These are phyloP conservation scores for Hybos culiciformis DNA, from an alignment of 2,888 invertebrate genomes.

Conservation along the genomic window DNA sequence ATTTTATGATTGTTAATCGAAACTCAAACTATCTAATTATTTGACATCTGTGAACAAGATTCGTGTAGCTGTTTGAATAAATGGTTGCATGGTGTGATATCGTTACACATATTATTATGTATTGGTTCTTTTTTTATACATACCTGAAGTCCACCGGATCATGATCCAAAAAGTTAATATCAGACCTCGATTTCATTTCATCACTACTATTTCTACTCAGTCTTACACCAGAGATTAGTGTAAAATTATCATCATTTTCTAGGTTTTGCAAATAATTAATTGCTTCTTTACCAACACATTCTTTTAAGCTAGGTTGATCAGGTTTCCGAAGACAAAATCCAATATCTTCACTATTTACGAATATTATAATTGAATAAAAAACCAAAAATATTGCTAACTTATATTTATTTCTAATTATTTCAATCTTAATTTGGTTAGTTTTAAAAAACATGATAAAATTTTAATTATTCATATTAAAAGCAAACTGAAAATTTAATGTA, in stretches of 20 bases:
- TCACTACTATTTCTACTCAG: slow-evolving; percentile 51
- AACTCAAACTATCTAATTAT: too few species aligned
- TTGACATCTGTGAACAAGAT: too few species aligned
- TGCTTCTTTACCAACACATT: slow-evolving; percentile 58
- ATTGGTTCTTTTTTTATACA: too few species aligned
- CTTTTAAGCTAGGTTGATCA: slow-evolving; percentile 38
- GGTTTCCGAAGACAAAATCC: slow-evolving; percentile 36
- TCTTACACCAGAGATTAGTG: slow-evolving; percentile 49
- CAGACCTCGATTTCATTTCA: slow-evolving; percentile 46
- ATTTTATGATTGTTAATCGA: too few species aligned
- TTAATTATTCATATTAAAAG: too few species aligned
- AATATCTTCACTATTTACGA: neutral
- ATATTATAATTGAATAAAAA: neutral
- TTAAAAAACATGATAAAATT: too few species aligned
- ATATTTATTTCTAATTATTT: neutral
- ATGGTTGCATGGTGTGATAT: too few species aligned
- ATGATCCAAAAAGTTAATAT: slow-evolving; percentile 52
- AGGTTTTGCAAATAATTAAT: slow-evolving; percentile 49
- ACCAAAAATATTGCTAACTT: neutral
- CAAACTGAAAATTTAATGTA: too few species aligned
- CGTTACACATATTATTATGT: too few species aligned
- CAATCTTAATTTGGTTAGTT: too few species aligned
- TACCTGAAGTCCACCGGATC: slow-evolving; percentile 63
- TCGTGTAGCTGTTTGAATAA: too few species aligned
- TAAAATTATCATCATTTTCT: slow-evolving; percentile 51